Evolutionary conservation across 2,797 vertebrate genomes (phyloP).

Genomic region (Rhynchonycteris naso): DNA sequence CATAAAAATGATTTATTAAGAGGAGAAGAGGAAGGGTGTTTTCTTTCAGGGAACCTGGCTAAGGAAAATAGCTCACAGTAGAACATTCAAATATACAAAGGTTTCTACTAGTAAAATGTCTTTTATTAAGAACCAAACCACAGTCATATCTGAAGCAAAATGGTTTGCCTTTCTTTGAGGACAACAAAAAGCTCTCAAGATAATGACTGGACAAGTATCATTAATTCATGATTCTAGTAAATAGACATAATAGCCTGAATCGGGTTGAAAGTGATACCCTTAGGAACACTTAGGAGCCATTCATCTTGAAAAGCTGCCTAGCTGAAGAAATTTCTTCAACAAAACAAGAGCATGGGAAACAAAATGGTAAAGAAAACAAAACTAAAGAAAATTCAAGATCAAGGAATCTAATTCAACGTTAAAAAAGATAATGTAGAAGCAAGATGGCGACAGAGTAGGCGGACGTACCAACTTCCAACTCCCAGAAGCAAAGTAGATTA

Average conservation of each 20-base stretch:
- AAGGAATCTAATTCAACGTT: neutral
- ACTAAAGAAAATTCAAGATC: neutral
- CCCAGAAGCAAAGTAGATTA: too few species aligned
- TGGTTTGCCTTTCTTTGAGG: constrained; percentile 12
- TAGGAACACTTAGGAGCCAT: neutral
- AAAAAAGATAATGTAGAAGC: neutral
- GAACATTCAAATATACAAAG: constrained; percentile 10
- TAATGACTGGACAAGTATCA: constrained; percentile 36
- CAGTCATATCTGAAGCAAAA: constrained; percentile 16
- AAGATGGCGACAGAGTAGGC: too few species aligned
- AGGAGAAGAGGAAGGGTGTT: neutral
- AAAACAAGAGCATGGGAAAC: constrained; percentile 12
- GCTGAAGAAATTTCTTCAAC: neutral
- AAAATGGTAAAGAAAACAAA: neutral
- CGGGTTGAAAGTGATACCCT: neutral
- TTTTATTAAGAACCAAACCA: constrained; percentile 50
- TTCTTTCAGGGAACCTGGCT: constrained; percentile 22
- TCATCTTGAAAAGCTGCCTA: neutral
- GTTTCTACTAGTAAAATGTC: neutral
- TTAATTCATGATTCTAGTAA: constrained; percentile 32
- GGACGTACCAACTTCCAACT: too few species aligned
- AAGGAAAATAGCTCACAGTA: neutral
- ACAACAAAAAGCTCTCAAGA: constrained; percentile 56
- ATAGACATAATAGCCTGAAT: neutral
- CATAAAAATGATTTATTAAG: neutral